Base-by-base conservation (phyloP, 2,888 invertebrate genomes). In the Amphipoea lucens region DNA sequence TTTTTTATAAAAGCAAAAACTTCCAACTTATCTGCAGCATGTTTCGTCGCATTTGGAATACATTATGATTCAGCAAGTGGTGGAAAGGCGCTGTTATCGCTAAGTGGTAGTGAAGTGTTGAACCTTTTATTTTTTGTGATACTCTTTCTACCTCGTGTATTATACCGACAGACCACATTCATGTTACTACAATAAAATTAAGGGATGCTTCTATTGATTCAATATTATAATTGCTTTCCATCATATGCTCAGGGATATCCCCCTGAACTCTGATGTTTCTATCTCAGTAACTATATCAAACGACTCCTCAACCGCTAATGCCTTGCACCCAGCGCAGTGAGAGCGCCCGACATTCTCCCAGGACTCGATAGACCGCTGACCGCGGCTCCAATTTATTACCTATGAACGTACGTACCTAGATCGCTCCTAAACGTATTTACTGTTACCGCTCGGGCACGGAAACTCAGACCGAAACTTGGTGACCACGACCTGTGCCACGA, bases 291-390 rank as follows among this genome's bases (percentile, higher is more conserved):
- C 9, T 63, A 29, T 29, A 36, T 51, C 2, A 36, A 75, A 71
- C 54, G 29, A 57, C 20, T 69, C 14, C 14, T 65, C 14, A 29
- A 14, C 17, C 66, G 71, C 54, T 48, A 48, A 11, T 69, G 36
- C 17, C 71, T 81, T 76, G 71, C 68, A 60, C 79, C 78, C 11
- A 29, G 40, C 62, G 6, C 71, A 71, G 87, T 72, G 78, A 88
- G 78, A 84, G 87, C 79, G 66, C 67, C 70, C 67, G 69, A 65
- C 83, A 86, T 78, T 86, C 87, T 74, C 81, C 78, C 81, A 82
- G 85, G 77, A 74, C 80, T 78, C 60, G 76, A 77, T 45, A 81
- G 86, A 79, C 77, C 76, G 75, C 82, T 83, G 85, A 78, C 71
- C 69, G 74, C 77, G 66, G 69, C 65, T 81, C 57, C 81, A 83